These are phyloP conservation scores for Phyto melanocephala DNA, from an alignment of 2,888 invertebrate genomes.

Conservation along the genomic window DNA sequence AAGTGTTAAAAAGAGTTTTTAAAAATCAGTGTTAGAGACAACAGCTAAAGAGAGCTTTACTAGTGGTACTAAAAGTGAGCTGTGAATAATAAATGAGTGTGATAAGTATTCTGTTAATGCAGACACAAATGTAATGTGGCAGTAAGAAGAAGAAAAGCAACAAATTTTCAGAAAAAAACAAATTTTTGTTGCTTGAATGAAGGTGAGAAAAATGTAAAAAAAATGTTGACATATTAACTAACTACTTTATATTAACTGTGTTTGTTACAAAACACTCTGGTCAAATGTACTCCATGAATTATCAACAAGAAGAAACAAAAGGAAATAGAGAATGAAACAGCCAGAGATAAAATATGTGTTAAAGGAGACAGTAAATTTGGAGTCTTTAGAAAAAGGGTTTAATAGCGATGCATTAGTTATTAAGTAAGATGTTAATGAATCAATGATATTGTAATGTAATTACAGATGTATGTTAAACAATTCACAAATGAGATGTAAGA, in stretches of 20 bases:
- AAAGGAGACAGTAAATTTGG: background rate
- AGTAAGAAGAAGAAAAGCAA: background rate
- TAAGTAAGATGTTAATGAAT: constrained; percentile 25
- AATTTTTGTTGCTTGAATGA: constrained; percentile 13
- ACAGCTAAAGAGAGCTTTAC: constrained; percentile 25
- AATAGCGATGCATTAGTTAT: constrained; percentile 4
- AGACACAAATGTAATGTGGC: background rate
- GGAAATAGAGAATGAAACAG: background rate
- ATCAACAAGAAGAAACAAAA: background rate
- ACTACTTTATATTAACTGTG: constrained; percentile 1
- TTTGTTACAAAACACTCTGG: background rate
- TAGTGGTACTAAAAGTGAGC: background rate
- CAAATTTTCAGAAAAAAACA: background rate
- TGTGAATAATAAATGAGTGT: constrained; percentile 22
- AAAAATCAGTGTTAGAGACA: constrained; percentile 6
- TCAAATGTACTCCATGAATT: background rate
- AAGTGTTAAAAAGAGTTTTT: constrained; percentile 2
- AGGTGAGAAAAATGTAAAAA: background rate
- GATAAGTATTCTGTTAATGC: background rate
- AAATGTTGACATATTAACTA: no score
- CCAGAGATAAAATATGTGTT: background rate
- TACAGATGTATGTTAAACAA: constrained; percentile 54
- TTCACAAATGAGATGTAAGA: constrained; percentile 34
- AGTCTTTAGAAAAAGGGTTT: background rate
- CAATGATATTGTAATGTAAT: constrained; percentile 58